Conservation (phyloP, 2,797 vertebrate genomes). For the Luscinia megarhynchos region DNA sequence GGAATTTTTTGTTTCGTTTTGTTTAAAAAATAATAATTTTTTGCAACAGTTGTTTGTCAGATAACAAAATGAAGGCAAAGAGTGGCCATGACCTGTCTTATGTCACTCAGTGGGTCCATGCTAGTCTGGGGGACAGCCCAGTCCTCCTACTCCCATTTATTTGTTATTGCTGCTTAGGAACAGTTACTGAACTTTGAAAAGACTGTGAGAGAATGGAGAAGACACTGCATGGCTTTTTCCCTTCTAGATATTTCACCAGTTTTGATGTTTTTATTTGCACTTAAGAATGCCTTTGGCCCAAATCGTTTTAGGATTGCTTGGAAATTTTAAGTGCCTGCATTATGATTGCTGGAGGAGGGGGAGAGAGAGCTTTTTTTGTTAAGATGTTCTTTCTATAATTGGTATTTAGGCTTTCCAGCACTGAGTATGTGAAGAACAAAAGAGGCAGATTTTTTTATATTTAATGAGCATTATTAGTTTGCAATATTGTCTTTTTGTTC, state of each 20-base stretch:
- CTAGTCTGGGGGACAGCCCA: not conserved
- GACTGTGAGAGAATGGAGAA: not conserved
- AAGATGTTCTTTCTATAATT: slow-evolving; percentile 20
- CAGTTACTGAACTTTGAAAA: not conserved
- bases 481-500: slow-evolving; percentile 28
- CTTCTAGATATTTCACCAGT: not conserved
- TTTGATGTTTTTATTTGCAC: not conserved
- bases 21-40: not conserved
- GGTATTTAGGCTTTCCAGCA: not conserved
- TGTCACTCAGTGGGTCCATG: not conserved
- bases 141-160: not conserved
- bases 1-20: not conserved
- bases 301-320: not conserved
- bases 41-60: not conserved
- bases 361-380: slow-evolving; percentile 11
- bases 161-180: not conserved
- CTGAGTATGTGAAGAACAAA: not conserved
- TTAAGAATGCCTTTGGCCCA: not conserved
- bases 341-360: not conserved
- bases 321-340: not conserved
- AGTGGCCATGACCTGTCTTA: accelerated
- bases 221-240: not conserved
- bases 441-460: slow-evolving; percentile 19
- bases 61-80: not conserved
- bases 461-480: slow-evolving; percentile 19